Evolutionary conservation across 2,113 vertebrate species (phyloP), one percentile per base, ranked within the genome.

Genomic region (Hippocampus barbouri): DNA sequence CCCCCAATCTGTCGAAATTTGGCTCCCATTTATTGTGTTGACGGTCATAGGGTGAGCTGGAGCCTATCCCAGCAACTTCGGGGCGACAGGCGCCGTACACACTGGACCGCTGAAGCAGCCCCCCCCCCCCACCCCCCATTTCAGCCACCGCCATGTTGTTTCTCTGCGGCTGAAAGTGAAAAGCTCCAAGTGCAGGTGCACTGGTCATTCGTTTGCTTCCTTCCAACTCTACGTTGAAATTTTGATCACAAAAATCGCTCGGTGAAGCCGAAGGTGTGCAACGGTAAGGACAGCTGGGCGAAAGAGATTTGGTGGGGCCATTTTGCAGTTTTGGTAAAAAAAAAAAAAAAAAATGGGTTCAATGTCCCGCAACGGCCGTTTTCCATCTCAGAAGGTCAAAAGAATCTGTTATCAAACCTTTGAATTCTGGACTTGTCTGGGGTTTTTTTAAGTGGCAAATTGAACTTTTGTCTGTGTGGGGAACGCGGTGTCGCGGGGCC

Each of bases 361-460:
- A 21, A 56, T 54, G 12, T 69, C 25, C 15, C 11, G 56, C 43
- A 43, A 10, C 34, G 18, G 40, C 18, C 45, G 38, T 27, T 47
- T 47, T 34, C 34, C 6, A 62, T 69, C 59, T 27, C 10, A 8
- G 20, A n/a, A 49, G 71, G 69, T 77, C 68, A 25, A 34, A 68
- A 49, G 40, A 67, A 27, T 27, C 2, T n/a, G 69, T 69, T 59
- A 23, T 65, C 51, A 69, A 79, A 83, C 74, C 81, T 83, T 81
- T 84, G 71, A 53, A 71, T 69, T 51, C 59, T 56, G 23, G 21
- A 66, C 16, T 79, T 70, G 18, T 76, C 64, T 68, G 79, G 65
- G 75, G 66, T 61, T 73, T 63, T 77, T 62, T 75, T 45, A 79
- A 83, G 78, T 77, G 41, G 69, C 62, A 77, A 84, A 69, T 66